A percentile compares a stretch with the other conserved stretches of the same genome.
These are phyloP conservation scores for Acomys russatus DNA, from an alignment of 2,797 vertebrate species.

Conservation along the genomic window DNA sequence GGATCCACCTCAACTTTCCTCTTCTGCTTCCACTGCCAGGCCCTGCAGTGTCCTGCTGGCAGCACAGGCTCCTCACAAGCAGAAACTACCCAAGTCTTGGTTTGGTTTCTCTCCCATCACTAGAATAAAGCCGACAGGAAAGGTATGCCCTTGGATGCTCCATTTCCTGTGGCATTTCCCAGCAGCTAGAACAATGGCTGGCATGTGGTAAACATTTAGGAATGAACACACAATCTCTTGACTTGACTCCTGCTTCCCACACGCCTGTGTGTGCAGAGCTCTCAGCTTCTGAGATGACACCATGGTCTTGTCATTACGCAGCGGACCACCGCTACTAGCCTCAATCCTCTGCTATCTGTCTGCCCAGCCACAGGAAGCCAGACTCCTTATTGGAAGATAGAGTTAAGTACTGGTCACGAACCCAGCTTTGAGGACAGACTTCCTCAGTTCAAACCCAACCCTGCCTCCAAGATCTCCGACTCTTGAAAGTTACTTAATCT, in stretches of 20 bases:
- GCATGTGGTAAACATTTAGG: neutral
- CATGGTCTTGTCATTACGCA: neutral
- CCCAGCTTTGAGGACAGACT: neutral
- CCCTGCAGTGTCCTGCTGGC: neutral
- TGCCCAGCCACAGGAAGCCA: neutral
- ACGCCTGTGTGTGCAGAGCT: neutral
- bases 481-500: conserved; percentile 5
- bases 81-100: neutral
- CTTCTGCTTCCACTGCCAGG: neutral
- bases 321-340: accelerated
- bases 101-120: neutral
- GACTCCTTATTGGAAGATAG: conserved; percentile 28
- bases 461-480: neutral
- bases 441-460: conserved; percentile 34
- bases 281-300: conserved; percentile 9
- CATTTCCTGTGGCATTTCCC: neutral
- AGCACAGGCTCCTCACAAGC: neutral
- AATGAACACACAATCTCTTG: neutral
- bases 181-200: neutral
- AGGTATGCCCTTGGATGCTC: neutral
- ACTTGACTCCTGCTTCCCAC: neutral
- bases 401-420: neutral
- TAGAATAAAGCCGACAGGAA: neutral
- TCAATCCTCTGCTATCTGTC: neutral
- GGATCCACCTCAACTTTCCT: neutral